Percentiles rank a stretch among this genome's conserved stretches.
Evolutionary conservation across 35 echinoderm and acorn worm genomes (phyloP).

Genomic region (Patiria miniata): DNA sequence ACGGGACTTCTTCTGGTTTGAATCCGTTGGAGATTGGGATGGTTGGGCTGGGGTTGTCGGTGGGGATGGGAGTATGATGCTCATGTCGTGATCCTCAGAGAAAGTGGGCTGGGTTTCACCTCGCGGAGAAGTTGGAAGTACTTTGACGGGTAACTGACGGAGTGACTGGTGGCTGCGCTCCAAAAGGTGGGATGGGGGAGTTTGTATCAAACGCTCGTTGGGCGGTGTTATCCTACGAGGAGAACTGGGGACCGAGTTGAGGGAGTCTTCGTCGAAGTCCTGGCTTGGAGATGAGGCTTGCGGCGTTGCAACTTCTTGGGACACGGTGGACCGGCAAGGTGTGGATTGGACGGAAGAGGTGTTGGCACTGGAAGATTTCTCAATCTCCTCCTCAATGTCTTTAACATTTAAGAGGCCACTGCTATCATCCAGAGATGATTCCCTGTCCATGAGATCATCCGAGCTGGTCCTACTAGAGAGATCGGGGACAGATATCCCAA

Average conservation of each 20-base stretch:
- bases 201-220: background rate
- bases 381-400: background rate
- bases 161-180: background rate
- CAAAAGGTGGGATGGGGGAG: background rate
- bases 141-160: background rate
- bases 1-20: background rate
- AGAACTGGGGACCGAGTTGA: background rate
- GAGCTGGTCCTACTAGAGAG: background rate
- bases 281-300: background rate
- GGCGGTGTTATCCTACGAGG: background rate
- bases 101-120: background rate
- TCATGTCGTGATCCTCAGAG: slow-evolving; percentile 2
- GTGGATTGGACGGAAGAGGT: background rate
- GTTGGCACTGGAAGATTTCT: background rate
- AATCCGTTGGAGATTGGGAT: background rate
- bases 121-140: background rate
- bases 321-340: background rate
- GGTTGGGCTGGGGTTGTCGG: background rate
- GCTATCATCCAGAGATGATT: slow-evolving; percentile 12
- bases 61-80: background rate
- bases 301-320: background rate
- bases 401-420: background rate
- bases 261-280: background rate
- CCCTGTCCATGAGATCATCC: background rate
- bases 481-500: slow-evolving; percentile 1